Conservation (phyloP, 2,113 vertebrate genomes). For the Vulpes ferrilata region DNA sequence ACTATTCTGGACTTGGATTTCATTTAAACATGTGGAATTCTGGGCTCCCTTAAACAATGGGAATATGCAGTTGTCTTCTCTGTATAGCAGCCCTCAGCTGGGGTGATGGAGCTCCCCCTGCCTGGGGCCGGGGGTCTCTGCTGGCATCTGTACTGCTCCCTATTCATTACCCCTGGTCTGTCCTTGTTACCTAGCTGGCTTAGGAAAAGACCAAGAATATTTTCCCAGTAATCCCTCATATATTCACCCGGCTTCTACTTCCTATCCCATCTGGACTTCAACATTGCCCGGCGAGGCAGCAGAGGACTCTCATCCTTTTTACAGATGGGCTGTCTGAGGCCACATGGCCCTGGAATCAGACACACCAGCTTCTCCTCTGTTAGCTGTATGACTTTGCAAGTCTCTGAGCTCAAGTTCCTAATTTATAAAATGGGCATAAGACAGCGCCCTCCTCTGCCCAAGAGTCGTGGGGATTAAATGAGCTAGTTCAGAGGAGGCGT, state of each 20-base stretch:
- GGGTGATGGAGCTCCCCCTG: background rate
- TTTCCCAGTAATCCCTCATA: background rate
- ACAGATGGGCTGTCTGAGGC: background rate
- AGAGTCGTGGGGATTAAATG: accelerated
- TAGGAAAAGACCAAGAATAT: background rate
- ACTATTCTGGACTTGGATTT: background rate
- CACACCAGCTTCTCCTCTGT: background rate
- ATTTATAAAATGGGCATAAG: background rate
- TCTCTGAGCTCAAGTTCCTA: background rate
- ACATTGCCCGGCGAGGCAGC: accelerated
- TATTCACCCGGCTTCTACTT: background rate
- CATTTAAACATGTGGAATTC: background rate
- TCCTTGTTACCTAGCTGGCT: background rate
- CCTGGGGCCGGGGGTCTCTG: background rate
- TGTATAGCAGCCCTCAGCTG: accelerated
- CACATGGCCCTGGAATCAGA: too few relatives aligned
- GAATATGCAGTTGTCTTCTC: background rate
- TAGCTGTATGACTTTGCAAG: background rate
- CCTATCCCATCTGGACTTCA: too few relatives aligned
- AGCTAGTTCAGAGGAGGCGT: background rate
- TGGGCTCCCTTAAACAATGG: background rate
- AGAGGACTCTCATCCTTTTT: background rate
- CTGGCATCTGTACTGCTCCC: accelerated
- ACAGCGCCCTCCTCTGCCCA: background rate
- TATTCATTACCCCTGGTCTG: background rate